These are phyloP conservation scores for Meteorus colon DNA, from an alignment of 2,888 invertebrate species.

Conservation along the genomic window DNA sequence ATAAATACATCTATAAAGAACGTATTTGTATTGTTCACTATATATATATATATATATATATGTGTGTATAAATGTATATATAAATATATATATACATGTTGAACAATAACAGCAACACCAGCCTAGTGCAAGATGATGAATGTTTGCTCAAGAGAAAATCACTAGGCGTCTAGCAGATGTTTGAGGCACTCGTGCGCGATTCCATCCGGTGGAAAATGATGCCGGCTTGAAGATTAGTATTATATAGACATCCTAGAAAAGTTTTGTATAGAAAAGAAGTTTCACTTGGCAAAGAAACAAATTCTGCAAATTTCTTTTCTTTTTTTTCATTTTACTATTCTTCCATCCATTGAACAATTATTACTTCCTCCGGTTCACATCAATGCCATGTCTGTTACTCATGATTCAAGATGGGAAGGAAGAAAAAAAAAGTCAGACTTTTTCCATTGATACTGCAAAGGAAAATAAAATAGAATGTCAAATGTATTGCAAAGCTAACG, in stretches of 20 bases:
- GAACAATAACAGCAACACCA: slow-evolving; percentile 11
- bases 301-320: slow-evolving; percentile 9
- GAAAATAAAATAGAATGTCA: slow-evolving; percentile 20
- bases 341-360: background rate
- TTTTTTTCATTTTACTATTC: background rate
- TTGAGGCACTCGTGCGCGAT: slow-evolving; percentile 42
- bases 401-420: background rate
- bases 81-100: background rate
- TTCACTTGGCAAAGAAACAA: background rate
- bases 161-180: slow-evolving; percentile 43
- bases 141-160: slow-evolving; percentile 38
- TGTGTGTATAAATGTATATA: no score
- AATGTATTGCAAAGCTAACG: slow-evolving; percentile 28
- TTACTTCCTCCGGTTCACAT: background rate
- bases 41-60: background rate
- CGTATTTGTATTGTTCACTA: background rate
- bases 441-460: slow-evolving; percentile 23
- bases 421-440: background rate
- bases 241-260: slow-evolving; percentile 20
- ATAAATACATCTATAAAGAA: background rate
- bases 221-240: slow-evolving; percentile 33
- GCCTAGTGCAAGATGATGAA: slow-evolving; percentile 24
- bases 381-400: slow-evolving; percentile 9
- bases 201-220: slow-evolving; percentile 39
- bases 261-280: slow-evolving; percentile 7